phyloP scores from a whole-genome alignment of 2,797 vertebrate genomes.

The Huso huso region DNA sequence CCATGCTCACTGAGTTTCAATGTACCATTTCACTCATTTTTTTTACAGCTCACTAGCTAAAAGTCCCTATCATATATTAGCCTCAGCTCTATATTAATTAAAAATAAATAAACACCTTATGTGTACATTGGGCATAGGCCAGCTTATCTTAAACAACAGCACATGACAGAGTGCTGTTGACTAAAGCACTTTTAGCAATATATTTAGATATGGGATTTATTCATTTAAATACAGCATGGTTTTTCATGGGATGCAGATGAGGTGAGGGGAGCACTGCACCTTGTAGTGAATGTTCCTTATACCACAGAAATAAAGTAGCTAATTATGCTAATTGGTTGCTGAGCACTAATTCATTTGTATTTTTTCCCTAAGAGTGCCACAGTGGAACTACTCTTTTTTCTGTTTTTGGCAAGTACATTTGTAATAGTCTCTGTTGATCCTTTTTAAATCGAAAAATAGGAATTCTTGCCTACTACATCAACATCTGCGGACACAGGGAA shows the following conservation, averaged over 20 bases:
- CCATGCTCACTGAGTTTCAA: neutral
- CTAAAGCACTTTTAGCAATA: neutral
- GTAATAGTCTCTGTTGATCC: neutral
- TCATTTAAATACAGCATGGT: constrained; percentile 11
- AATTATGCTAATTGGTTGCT: constrained; percentile 17
- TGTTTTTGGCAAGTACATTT: neutral
- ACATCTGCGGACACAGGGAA: neutral
- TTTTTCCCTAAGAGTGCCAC: neutral
- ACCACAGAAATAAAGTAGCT: constrained; percentile 18
- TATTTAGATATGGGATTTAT: constrained; percentile 1
- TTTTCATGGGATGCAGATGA: neutral
- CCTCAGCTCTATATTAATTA: constrained; percentile 22
- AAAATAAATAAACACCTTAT: constrained; percentile 40
- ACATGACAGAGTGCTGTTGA: constrained; percentile 19
- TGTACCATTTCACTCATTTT: neutral
- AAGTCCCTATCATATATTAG: neutral
- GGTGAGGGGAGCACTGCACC: constrained; percentile 8
- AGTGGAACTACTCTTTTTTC: constrained; percentile 9
- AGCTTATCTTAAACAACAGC: constrained; percentile 27
- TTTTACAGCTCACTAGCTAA: neutral
- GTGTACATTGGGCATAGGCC: constrained; percentile 35
- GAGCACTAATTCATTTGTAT: constrained; percentile 7
- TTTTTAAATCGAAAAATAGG: neutral
- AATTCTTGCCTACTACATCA: neutral
- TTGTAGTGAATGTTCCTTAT: constrained; percentile 11